Percentiles rank a stretch among this genome's conserved stretches.
Evolutionary conservation across 2,113 vertebrate genomes (phyloP).

Genomic region (Eira barbara): DNA sequence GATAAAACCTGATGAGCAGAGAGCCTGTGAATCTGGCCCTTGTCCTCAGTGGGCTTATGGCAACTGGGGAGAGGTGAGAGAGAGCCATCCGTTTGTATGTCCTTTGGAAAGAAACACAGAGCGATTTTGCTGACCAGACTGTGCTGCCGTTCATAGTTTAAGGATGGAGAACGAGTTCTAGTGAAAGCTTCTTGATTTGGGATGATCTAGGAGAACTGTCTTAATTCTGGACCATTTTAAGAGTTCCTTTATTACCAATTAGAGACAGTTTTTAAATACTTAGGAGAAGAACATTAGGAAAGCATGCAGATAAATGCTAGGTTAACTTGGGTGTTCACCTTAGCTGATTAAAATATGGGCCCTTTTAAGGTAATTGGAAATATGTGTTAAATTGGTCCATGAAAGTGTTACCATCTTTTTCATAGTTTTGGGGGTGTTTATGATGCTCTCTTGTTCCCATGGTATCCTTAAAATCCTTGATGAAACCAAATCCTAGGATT

Average conservation of each 20-base stretch:
- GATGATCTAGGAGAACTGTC: background rate
- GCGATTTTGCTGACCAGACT: background rate
- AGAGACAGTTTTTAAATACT: background rate
- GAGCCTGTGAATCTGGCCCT: conserved; percentile 94
- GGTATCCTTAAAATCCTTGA: background rate
- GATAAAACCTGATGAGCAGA: conserved; percentile 91
- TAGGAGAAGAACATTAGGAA: background rate
- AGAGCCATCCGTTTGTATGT: background rate
- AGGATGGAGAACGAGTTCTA: background rate
- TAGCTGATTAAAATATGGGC: background rate
- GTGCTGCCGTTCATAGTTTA: background rate
- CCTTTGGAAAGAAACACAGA: background rate
- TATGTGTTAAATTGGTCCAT: background rate
- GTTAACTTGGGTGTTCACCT: background rate
- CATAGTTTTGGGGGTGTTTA: background rate
- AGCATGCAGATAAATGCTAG: background rate
- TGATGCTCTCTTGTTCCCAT: background rate
- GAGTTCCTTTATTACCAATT: background rate
- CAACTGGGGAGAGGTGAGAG: conserved; percentile 90
- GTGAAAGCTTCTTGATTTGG: background rate
- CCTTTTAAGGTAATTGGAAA: background rate
- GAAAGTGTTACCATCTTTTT: background rate
- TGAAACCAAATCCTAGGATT: background rate
- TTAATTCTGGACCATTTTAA: background rate
- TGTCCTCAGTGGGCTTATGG: conserved; percentile 97